Percentiles rank a stretch among this genome's conserved stretches.
Evolutionary conservation across 2,113 vertebrate genomes (phyloP).

Genomic region (Anseranas semipalmata): DNA sequence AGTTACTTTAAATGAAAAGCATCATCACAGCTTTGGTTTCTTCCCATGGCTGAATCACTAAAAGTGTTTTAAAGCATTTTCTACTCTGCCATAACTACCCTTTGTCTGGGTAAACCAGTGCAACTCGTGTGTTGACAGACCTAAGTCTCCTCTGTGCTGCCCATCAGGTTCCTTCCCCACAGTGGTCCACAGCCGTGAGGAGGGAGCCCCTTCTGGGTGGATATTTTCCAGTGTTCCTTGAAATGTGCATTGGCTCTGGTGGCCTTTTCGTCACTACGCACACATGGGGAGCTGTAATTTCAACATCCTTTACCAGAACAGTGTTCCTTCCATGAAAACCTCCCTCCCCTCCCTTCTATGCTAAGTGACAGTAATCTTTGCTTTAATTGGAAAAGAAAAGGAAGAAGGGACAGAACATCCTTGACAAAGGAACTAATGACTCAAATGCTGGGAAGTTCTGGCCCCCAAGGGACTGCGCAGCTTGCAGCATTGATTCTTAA

Average conservation of each 20-base stretch:
- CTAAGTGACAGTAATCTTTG: conserved; percentile 12
- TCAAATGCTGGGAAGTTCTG: conserved; percentile 35
- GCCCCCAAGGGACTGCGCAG: background rate
- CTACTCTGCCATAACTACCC: background rate
- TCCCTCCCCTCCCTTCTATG: background rate
- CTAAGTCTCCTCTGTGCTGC: background rate
- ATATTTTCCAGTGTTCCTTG: conserved; percentile 9
- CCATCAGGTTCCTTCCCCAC: background rate
- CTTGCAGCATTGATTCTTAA: background rate
- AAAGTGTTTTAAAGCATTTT: background rate
- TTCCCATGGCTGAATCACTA: background rate
- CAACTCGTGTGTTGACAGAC: fast-evolving
- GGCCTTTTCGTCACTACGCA: conserved; percentile 30
- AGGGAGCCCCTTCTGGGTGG: background rate
- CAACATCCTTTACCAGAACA: conserved; percentile 30
- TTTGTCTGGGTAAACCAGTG: background rate
- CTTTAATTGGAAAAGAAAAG: conserved; percentile 37
- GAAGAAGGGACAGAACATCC: conserved; percentile 49
- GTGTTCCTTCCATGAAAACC: conserved; percentile 19
- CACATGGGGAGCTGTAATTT: conserved; percentile 29
- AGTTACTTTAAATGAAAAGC: background rate
- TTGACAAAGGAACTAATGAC: conserved; percentile 38
- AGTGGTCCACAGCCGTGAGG: background rate
- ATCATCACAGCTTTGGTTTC: background rate
- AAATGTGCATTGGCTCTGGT: background rate